A percentile compares a stretch with the other conserved stretches of the same genome.
Evolutionary conservation across 2,113 vertebrate species (phyloP).

Genomic region (Ibidorhyncha struthersii): DNA sequence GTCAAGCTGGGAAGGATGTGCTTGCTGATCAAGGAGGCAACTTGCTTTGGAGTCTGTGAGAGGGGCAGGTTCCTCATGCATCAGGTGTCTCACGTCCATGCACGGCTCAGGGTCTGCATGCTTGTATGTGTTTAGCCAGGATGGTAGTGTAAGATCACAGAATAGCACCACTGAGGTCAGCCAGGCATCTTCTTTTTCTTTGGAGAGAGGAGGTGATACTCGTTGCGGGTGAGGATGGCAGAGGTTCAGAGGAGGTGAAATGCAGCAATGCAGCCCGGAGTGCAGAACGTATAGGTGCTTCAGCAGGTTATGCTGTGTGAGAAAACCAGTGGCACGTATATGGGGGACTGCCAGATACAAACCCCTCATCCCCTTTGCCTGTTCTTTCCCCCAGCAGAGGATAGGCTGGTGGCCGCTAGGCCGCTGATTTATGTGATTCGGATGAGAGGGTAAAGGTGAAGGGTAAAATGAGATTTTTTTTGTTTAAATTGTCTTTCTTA

Average conservation of each 20-base stretch:
- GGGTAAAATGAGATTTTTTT: not conserved
- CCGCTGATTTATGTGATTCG: not conserved
- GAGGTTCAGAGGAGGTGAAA: not conserved
- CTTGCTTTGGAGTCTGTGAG: not conserved
- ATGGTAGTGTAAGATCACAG: rapidly evolving
- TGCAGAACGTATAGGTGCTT: rapidly evolving
- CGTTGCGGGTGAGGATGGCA: rapidly evolving
- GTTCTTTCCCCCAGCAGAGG: not conserved
- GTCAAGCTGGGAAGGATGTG: rapidly evolving
- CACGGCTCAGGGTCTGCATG: rapidly evolving
- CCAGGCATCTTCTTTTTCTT: rapidly evolving
- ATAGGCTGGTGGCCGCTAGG: not conserved
- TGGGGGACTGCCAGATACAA: rapidly evolving
- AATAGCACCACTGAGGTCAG: not conserved
- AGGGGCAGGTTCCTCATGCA: not conserved
- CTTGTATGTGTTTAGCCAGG: rapidly evolving
- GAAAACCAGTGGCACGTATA: rapidly evolving
- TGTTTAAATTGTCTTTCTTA: not conserved
- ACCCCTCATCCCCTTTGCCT: not conserved
- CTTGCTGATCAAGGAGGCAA: not conserved
- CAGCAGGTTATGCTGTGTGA: rapidly evolving
- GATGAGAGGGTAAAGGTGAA: not conserved
- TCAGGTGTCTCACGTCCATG: rapidly evolving
- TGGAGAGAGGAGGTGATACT: not conserved
- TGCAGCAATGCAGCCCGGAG: rapidly evolving